Evolutionary conservation across 2,888 invertebrate genomes (phyloP).

Genomic region (Drosophila robusta): DNA sequence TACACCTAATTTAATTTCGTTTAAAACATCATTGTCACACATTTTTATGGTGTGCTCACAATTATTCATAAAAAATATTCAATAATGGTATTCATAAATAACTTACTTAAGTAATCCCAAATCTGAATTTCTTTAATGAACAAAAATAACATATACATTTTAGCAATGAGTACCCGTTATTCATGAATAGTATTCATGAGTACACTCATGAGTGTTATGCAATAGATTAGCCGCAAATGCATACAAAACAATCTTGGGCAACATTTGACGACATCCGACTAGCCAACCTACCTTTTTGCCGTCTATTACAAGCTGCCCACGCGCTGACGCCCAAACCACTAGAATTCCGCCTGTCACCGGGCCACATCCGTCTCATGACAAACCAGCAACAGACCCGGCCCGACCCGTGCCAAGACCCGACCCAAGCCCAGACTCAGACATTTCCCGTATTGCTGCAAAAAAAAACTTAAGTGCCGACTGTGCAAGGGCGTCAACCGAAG

Average conservation of each 20-base stretch:
- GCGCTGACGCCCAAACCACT: constrained; percentile 66
- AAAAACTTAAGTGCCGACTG: constrained; percentile 39
- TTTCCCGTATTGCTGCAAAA: constrained; percentile 49
- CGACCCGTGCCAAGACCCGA: constrained; percentile 26
- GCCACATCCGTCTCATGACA: constrained; percentile 69
- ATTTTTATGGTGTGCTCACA: no score
- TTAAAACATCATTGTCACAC: no score
- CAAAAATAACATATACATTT: not conserved
- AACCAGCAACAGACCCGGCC: constrained; percentile 20
- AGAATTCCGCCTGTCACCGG: constrained; percentile 69
- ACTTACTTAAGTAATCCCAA: not conserved
- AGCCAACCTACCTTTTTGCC: constrained; percentile 18
- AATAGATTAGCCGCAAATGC: not conserved
- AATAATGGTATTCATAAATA: not conserved
- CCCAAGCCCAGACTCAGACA: constrained; percentile 33
- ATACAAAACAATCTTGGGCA: not conserved
- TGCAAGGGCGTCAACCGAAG: constrained; percentile 56
- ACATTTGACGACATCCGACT: not conserved
- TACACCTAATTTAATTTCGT: no score
- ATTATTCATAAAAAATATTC: not conserved
- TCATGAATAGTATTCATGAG: constrained; percentile 3
- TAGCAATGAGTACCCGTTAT: not conserved
- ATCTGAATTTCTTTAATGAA: no score
- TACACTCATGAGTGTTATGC: constrained; percentile 14
- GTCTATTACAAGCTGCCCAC: constrained; percentile 63